These are phyloP conservation scores for Apodemia duryi DNA, from an alignment of 2,888 invertebrate genomes.

Conservation along the genomic window DNA sequence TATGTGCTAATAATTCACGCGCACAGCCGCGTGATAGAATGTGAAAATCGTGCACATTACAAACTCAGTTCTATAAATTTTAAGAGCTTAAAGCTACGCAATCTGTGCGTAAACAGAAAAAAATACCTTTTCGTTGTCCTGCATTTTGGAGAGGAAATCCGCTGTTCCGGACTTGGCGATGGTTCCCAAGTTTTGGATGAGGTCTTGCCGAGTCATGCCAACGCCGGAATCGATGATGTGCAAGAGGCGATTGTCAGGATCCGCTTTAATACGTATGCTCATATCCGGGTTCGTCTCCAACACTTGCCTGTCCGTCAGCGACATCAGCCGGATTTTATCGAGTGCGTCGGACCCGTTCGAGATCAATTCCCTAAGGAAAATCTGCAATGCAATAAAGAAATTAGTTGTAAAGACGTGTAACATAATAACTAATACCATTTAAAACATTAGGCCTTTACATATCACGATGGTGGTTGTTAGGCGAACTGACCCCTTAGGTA, in stretches of 20 bases:
- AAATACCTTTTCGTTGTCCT: conserved; percentile 76
- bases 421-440: neutral
- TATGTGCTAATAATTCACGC: too few species aligned
- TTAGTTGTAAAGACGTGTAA: neutral
- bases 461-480: too few species aligned
- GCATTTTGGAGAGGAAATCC: conserved; percentile 95
- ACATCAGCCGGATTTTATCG: conserved; percentile 97
- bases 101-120: too few species aligned
- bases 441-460: neutral
- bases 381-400: conserved; percentile 69
- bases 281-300: conserved; percentile 90
- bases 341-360: conserved; percentile 99
- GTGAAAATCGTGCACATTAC: too few species aligned
- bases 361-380: conserved; percentile 97
- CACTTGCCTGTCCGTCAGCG: conserved; percentile 91
- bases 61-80: too few species aligned
- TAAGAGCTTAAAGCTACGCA: too few species aligned
- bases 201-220: conserved; percentile 97
- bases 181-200: conserved; percentile 97
- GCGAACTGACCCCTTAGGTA: too few species aligned
- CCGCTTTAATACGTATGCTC: conserved; percentile 93
- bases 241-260: conserved; percentile 93
- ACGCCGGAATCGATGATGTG: conserved; percentile 98
- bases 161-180: conserved; percentile 99
- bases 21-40: too few species aligned